These are phyloP conservation scores for Sterrhoptilus dennistouni DNA, from an alignment of 2,113 vertebrate species.

Conservation along the genomic window DNA sequence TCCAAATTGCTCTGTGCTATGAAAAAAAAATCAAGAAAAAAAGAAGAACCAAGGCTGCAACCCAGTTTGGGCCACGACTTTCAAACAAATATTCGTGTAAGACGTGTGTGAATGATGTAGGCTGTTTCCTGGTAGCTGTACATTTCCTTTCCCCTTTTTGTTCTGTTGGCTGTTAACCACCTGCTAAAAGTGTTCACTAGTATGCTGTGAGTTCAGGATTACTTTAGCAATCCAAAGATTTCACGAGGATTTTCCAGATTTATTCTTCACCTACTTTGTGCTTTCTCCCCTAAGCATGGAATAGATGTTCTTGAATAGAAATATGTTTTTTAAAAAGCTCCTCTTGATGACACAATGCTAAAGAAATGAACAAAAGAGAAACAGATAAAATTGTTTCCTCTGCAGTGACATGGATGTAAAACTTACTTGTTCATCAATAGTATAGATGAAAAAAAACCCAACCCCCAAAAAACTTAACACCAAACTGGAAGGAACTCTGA, in stretches of 20 bases:
- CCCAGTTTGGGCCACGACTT: not conserved
- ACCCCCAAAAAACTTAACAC: not conserved
- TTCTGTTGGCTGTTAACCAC: not conserved
- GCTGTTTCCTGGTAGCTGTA: not conserved
- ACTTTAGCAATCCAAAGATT: not conserved
- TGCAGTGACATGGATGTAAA: not conserved
- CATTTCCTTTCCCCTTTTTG: not conserved
- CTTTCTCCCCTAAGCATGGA: not conserved
- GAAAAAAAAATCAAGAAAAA: not conserved
- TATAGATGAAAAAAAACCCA: not conserved
- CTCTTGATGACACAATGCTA: not conserved
- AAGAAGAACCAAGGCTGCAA: not conserved
- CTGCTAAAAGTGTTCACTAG: not conserved
- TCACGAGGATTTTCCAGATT: not conserved
- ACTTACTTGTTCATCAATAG: not conserved
- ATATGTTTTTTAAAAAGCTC: not conserved
- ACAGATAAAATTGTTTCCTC: not conserved
- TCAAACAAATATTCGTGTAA: not conserved
- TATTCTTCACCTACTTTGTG: not conserved
- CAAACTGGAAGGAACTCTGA: not conserved
- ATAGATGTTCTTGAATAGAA: not conserved
- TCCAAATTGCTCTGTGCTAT: not conserved
- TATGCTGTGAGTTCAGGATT: not conserved
- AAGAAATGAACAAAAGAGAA: not conserved
- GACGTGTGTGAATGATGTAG: not conserved